Base-by-base conservation (phyloP, 2,888 invertebrate species). In the Tinea trinotella region DNA sequence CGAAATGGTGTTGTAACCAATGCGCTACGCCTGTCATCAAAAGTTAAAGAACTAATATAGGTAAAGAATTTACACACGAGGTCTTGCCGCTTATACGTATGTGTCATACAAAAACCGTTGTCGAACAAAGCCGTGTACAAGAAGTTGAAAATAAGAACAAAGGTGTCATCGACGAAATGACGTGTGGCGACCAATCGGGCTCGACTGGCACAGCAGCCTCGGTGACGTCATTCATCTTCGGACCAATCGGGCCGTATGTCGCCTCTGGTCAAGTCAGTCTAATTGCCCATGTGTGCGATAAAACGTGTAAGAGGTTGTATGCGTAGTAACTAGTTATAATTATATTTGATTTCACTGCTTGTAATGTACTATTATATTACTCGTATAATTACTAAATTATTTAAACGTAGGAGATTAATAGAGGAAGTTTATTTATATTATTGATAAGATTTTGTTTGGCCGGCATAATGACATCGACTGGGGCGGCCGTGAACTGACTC, bases 251-350 rank as follows among this genome's bases (percentile, higher is more conserved):
- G 66, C 67, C 62, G 70, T 64, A 74, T 76, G 74, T 81, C 81
- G 82, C 84, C 82, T 79, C 70, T 81, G 85, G 83, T 82, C 84
- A 84, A 82, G 81, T 82, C 74, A 79, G 78, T 79, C 83, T 85
- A 85, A 85, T 85, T 85, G 85, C 82, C 78, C 75, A 76, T 84
- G 84, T 85, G 84, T 85, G 85, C 83, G 76, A 76, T 79, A 79
- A 79, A 76, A 46, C 18, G 44, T 15, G 44, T 44, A 44, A 44
- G 15, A 46, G 19, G 19, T 46, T 19, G 18, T 46, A 46, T 46
- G 46, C 46, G 46, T 40, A 40, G 6, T n/a, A 46, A 72, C 73
- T 74, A 74, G 74, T 71, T 72, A 40, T 40, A 15, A 40, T 40
- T 3, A 40, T 40, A 15, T 40, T 15, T 2, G 24, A 24, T 24